Base-by-base conservation (phyloP, 1,140 invertebrate species). In the Aleiodes sp. region DNA sequence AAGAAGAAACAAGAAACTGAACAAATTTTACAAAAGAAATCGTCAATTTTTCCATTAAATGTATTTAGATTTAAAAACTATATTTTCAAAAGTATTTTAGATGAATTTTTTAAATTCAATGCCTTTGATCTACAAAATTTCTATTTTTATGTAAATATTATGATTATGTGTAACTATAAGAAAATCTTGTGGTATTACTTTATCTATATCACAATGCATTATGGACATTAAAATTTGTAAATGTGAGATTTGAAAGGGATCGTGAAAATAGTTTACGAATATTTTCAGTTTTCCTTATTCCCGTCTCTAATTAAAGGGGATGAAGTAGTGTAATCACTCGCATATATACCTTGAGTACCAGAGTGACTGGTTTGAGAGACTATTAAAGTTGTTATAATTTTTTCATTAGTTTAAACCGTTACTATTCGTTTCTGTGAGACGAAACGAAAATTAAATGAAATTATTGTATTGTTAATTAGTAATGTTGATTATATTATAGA, bases 31-130 rank as follows among this genome's bases (percentile, higher is more conserved):
- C n/a, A n/a, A n/a, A n/a, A n/a, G 31, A 4, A 6, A 10, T 35
- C 10, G 31, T 4, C 31, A 4, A 35, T 35, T 35, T 35, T 10
- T 4, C 46, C 46, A 12, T 24, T 52, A 52, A 46, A 46, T 52
- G 46, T 52, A 52, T 52, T 24, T 52, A 52, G 46, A 12, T 52
- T 6, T 21, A 52, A 24, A 63, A 33, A 39, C n/a, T 21, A 63
- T 31, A 63, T 39, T 39, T 63, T 63, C 12, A 14, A 14, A 63
- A 37, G 60, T 63, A 63, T 63, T 63, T 63, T 63, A 63, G 28
- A 12, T 35, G 8, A 63, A 63, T 26, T 37, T 6, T 63, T 12
- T 14, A 14, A 14, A 6, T 35, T 46, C 12, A 6, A 63, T 12
- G 33, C 21, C 35, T 63, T 19, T 39, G n/a, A 21, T 9, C 21